phyloP scores from a whole-genome alignment of 1,140 invertebrate genomes.

The Aphaenogaster ashmeadi region DNA sequence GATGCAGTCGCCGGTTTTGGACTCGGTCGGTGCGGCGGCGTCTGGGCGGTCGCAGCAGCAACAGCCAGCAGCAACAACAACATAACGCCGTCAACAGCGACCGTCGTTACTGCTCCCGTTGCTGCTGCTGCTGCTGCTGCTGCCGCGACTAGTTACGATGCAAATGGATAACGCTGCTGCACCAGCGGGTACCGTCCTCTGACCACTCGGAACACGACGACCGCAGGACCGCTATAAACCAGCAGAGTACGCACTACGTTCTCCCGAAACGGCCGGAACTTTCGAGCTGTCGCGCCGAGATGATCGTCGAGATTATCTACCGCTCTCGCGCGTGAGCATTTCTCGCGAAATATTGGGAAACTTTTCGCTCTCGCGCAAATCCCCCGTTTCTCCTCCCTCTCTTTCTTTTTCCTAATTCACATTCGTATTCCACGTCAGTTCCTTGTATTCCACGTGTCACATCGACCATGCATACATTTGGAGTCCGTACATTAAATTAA shows the following conservation, averaged over 20 bases:
- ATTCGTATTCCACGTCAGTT: background rate
- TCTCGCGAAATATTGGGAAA: constrained; percentile 53
- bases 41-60: constrained; percentile 47
- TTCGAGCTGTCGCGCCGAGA: constrained; percentile 38
- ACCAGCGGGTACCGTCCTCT: constrained; percentile 11
- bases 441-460: background rate
- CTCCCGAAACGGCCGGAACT: constrained; percentile 54
- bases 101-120: constrained; percentile 43
- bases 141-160: constrained; percentile 68
- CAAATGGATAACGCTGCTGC: constrained; percentile 63
- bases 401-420: background rate
- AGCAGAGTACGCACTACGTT: constrained; percentile 58
- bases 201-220: constrained; percentile 63
- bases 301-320: constrained; percentile 47
- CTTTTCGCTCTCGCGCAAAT: constrained; percentile 8
- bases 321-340: constrained; percentile 13
- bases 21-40: constrained; percentile 53
- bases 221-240: constrained; percentile 72
- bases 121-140: constrained; percentile 31
- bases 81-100: constrained; percentile 41
- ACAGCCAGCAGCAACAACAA: constrained; percentile 51
- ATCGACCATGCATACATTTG: background rate
- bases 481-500: background rate
- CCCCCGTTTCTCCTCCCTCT: too few relatives aligned
- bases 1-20: constrained; percentile 71